Evolutionary conservation across 1,140 invertebrate species (phyloP), one percentile per base, ranked within the genome.

Genomic region (Olivierus martensii): DNA sequence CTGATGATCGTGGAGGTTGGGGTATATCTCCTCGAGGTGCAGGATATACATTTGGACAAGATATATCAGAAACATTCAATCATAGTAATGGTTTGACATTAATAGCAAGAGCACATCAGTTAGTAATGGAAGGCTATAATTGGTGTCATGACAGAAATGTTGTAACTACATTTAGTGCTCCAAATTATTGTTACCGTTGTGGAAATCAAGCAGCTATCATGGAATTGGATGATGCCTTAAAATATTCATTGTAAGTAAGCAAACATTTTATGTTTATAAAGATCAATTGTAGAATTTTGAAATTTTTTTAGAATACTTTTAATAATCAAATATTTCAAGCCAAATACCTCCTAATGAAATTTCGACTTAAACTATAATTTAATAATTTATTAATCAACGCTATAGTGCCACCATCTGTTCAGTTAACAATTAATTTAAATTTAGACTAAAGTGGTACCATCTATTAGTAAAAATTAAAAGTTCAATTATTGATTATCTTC

Each of bases 91-190:
- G 90, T 60, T 76, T 99, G 62, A 96, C 92, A 61, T 77, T 99
- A 45, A 91, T 99, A 51, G 96, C 92, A 45, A 79, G 95, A 67
- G 95, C 95, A 59, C 95, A 99, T 80, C 95, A 99, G 72, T 79
- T 99, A 62, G 95, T 99, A 52, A 99, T 99, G 95, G 95, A 99
- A 77, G 94, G 94, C 59, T 98, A 97, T 72, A 98, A 97, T 72
- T 98, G 93, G 94, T 96, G 91, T 79, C 94, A 98, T 73, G 93
- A 98, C 70, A 80, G 91, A 63, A 96, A 97, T 71, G 94, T 98
- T 62, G 93, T 98, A 61, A 99, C 94, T 63, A 96, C 98, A 68
- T 99, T 98, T 75, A 96, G 91, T 65, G 94, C 94, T 60, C 94
- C 94, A 55, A 99, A 99, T 75, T 98, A 99, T 73, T 99, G 94